Evolutionary conservation across 2,888 invertebrate genomes (phyloP), one percentile per base, ranked within the genome.

Genomic region (Drosophila nigricruria): DNA sequence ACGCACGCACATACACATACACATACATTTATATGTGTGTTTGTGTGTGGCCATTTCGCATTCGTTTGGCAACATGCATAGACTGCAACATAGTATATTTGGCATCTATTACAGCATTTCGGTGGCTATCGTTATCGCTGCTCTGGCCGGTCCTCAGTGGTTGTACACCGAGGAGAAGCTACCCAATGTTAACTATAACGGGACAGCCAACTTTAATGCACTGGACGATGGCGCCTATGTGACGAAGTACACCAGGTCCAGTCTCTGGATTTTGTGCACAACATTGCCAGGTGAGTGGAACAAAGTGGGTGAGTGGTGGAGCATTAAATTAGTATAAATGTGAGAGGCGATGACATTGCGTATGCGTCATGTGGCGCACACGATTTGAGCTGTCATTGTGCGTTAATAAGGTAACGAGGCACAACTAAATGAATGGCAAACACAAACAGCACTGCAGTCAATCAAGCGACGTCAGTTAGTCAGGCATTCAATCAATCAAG

Each of bases 131-230:
- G 91, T 93, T 60, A 90, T 93, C 60, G 93, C 93, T 36, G 93
- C 93, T 14, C 67, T 93, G 71, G 93, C 93, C n/a, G 93, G 93
- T 10, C 93, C 93, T 18, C 96, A 97, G 93, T 98, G 98, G 98
- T 94, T 98, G 27, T 95, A 96, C 82, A 97, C 97, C 5, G 96
- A 97, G 91, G 97, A 98, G 92, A 96, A 96, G 92, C 95, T 97
- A 94, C 95, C 96, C 66, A 97, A 96, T 93, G 95, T 95, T 14
- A 93, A 94, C 57, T 96, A 95, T 92, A 97, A 97, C 92, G 96
- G 96, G 8, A 96, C 97, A 18, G 90, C 92, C 32, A 92, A 92
- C 72, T 93, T 91, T 59, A 91, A 92, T 73, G 90, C 85, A 16
- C 75, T 91, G 61, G 92, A 93, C 71, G 93, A 93, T 75, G 92